Conservation (phyloP, 2,797 vertebrate genomes). For the Poecile montanus region DNA sequence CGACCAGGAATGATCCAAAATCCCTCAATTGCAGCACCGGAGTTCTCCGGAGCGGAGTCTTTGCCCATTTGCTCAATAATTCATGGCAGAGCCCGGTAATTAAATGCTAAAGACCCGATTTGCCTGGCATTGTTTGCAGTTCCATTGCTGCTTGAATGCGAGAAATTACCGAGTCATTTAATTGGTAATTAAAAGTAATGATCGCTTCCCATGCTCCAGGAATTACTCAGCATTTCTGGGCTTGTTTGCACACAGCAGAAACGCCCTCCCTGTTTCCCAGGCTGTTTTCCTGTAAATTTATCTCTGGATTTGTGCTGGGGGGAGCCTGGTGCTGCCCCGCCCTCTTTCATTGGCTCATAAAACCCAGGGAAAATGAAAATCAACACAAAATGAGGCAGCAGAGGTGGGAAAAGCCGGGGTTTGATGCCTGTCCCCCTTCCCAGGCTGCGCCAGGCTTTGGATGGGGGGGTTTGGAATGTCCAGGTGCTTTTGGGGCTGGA, state of each 20-base stretch:
- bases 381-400: fast-evolving
- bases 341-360: not conserved
- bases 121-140: conserved; percentile 35
- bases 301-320: not conserved
- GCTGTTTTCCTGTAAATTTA: not conserved
- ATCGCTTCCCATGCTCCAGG: not conserved
- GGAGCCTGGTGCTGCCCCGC: not conserved
- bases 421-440: not conserved
- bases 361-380: not conserved
- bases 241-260: not conserved
- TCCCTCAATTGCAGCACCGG: not conserved
- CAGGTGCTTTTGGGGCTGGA: not conserved
- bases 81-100: conserved; percentile 39
- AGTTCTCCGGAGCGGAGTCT: not conserved
- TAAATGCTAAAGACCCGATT: conserved; percentile 42
- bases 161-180: conserved; percentile 33
- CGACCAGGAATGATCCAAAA: not conserved
- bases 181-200: conserved; percentile 54
- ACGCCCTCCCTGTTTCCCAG: not conserved
- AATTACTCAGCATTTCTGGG: conserved; percentile 38
- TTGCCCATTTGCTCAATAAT: conserved; percentile 49
- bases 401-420: too few species aligned
- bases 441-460: fast-evolving
- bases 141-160: not conserved
- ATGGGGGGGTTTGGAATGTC: fast-evolving